Percentiles rank a stretch among this genome's conserved stretches.
Conservation (phyloP, 2,113 vertebrate species). For the Calidris pugnax region DNA sequence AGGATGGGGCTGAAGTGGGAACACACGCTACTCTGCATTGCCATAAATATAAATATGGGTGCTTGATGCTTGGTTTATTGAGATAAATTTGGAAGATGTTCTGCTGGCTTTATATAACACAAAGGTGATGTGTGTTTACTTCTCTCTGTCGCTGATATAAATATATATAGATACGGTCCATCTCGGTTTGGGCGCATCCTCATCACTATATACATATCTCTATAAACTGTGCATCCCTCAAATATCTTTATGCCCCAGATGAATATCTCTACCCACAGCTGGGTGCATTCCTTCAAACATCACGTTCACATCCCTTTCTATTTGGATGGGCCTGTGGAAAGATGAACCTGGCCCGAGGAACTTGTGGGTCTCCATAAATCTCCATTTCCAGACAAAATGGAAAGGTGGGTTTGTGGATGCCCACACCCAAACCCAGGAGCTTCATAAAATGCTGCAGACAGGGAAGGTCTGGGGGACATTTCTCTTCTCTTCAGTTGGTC, state of each 20-base stretch:
- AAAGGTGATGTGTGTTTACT: accelerated
- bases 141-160: not conserved
- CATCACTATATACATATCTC: not conserved
- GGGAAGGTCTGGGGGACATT: not conserved
- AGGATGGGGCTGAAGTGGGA: not conserved
- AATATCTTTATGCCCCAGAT: not conserved
- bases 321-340: not conserved
- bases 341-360: not conserved
- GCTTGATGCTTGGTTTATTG: not conserved
- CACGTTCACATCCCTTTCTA: too few relatives aligned
- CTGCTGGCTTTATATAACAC: not conserved
- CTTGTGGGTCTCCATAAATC: not conserved
- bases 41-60: not conserved
- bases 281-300: not conserved
- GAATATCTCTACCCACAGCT: accelerated
- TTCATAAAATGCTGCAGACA: not conserved
- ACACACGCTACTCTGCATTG: accelerated
- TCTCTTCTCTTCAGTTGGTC: not conserved
- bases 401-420: not conserved
- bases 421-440: not conserved
- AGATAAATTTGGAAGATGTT: not conserved
- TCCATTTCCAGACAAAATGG: not conserved
- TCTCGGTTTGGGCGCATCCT: not conserved
- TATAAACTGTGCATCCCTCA: not conserved
- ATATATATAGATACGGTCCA: not conserved